These are phyloP conservation scores for Morone chrysops DNA, from an alignment of 2,113 vertebrate species.

Conservation along the genomic window DNA sequence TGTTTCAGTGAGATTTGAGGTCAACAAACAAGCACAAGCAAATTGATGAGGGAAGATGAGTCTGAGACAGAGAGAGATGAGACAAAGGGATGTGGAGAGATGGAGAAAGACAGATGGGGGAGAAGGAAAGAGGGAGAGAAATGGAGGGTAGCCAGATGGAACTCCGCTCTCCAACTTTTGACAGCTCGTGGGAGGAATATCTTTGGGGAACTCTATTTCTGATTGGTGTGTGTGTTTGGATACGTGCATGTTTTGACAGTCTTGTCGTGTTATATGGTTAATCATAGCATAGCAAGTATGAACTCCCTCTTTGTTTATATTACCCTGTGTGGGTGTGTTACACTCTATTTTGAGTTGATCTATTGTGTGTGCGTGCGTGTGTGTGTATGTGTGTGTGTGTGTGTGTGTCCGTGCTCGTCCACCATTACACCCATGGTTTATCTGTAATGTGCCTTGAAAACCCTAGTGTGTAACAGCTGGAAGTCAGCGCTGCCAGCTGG, in stretches of 20 bases:
- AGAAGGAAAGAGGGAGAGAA: slow-evolving; percentile 39
- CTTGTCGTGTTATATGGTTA: slow-evolving; percentile 15
- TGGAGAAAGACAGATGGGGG: slow-evolving; percentile 61
- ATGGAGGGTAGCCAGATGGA: slow-evolving; percentile 63
- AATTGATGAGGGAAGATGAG: slow-evolving; percentile 22
- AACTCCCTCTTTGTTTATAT: slow-evolving; percentile 54
- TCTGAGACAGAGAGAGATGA: slow-evolving; percentile 17
- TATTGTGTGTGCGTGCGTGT: slow-evolving; percentile 29
- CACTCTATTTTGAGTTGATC: slow-evolving; percentile 36
- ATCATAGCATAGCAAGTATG: slow-evolving; percentile 45
- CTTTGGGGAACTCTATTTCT: slow-evolving; percentile 55
- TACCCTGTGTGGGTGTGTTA: slow-evolving; percentile 39
- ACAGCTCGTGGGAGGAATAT: slow-evolving; percentile 67
- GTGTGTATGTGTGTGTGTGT: slow-evolving; percentile 26
- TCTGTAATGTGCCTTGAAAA: slow-evolving; percentile 59
- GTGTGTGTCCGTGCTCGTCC: neutral
- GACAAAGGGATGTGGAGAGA: slow-evolving; percentile 33
- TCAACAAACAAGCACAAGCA: slow-evolving; percentile 27
- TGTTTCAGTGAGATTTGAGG: slow-evolving; percentile 10
- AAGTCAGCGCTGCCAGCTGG: slow-evolving; percentile 59
- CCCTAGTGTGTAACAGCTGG: slow-evolving; percentile 48
- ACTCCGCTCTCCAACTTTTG: slow-evolving; percentile 49
- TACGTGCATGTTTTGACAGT: slow-evolving; percentile 44
- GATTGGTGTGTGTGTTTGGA: slow-evolving; percentile 31
- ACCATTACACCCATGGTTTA: slow-evolving; percentile 56